phyloP scores from a whole-genome alignment of 2,113 vertebrate genomes.

The Bambusicola thoracicus region DNA sequence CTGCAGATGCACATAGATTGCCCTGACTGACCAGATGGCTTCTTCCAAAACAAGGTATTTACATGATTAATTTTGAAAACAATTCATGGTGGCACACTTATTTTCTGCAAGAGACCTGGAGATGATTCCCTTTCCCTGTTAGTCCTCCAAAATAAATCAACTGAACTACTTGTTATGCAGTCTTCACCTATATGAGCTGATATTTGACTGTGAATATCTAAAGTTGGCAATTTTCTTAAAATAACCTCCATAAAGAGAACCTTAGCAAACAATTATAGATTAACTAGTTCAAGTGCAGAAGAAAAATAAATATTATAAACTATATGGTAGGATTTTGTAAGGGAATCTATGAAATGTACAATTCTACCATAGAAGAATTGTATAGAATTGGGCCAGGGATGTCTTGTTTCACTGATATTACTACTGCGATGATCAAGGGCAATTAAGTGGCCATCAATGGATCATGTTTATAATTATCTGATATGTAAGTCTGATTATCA shows the following conservation, averaged over 20 bases:
- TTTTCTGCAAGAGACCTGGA: constrained; percentile 32
- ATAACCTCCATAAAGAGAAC: constrained; percentile 34
- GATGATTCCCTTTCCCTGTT: constrained; percentile 41
- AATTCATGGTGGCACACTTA: neutral
- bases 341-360: neutral
- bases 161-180: neutral
- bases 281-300: constrained; percentile 11
- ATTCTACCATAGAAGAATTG: neutral
- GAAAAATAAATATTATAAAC: constrained; percentile 45
- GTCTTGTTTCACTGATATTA: neutral
- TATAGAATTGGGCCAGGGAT: neutral
- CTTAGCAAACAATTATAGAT: constrained; percentile 28
- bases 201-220: constrained; percentile 5
- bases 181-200: neutral
- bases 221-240: constrained; percentile 47
- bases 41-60: constrained; percentile 35
- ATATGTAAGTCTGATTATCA: neutral
- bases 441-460: neutral
- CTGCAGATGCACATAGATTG: neutral
- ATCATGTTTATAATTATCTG: neutral
- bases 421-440: neutral
- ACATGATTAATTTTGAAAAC: neutral
- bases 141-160: neutral
- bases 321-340: neutral
- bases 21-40: constrained; percentile 42